A percentile compares a stretch with the other conserved stretches of the same genome.
These are phyloP conservation scores for Pimpla rufipes DNA, from an alignment of 2,888 invertebrate genomes.

Conservation along the genomic window DNA sequence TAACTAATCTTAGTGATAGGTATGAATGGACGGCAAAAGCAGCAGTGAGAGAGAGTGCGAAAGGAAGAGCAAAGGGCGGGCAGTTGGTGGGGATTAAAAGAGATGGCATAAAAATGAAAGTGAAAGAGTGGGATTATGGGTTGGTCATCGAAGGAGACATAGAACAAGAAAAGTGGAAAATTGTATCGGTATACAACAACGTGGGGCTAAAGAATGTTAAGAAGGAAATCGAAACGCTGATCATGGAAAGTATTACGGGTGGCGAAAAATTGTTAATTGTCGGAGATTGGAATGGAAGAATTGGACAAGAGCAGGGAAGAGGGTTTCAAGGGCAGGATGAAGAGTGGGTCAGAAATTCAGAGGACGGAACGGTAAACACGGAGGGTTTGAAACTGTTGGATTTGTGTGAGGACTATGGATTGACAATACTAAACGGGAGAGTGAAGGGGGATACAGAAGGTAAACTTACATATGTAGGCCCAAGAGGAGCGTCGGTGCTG, in stretches of 20 bases:
- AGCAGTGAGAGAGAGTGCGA: slow-evolving; percentile 3
- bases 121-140: slow-evolving; percentile 20
- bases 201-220: neutral
- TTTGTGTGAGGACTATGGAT: slow-evolving; percentile 24
- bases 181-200: slow-evolving; percentile 41
- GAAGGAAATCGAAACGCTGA: no score
- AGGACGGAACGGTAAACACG: slow-evolving; percentile 13
- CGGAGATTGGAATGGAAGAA: slow-evolving; percentile 41
- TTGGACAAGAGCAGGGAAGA: slow-evolving; percentile 15
- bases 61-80: slow-evolving; percentile 33
- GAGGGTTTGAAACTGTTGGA: slow-evolving; percentile 13
- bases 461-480: slow-evolving; percentile 30
- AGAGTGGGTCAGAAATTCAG: neutral
- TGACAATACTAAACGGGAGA: slow-evolving; percentile 29
- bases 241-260: neutral
- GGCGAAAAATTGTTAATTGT: neutral
- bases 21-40: slow-evolving; percentile 13
- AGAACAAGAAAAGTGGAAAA: neutral
- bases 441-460: slow-evolving; percentile 19
- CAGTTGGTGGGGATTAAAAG: slow-evolving; percentile 29
- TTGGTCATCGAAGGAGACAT: neutral
- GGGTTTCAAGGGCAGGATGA: neutral
- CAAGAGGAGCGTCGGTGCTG: slow-evolving; percentile 7
- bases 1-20: neutral
- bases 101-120: neutral